Evolutionary conservation across 2,888 invertebrate genomes (phyloP).

Genomic region (Patella pellucida): DNA sequence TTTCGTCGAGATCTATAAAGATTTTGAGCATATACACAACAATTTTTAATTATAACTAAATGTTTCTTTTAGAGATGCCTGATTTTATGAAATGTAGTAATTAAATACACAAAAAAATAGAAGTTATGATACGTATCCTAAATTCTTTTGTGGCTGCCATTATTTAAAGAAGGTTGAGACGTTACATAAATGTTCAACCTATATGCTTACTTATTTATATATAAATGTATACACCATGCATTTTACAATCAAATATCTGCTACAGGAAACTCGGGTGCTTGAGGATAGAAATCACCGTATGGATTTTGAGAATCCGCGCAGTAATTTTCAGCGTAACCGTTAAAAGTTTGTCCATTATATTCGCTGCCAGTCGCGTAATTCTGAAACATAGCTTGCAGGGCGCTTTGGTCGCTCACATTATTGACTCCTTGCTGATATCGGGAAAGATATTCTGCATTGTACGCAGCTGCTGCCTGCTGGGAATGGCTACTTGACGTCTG

Average conservation of each 20-base stretch:
- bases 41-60: too few species aligned
- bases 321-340: constrained; percentile 22
- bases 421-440: constrained; percentile 47
- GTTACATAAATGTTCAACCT: too few species aligned
- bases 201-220: too few species aligned
- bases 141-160: too few species aligned
- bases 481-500: constrained; percentile 35
- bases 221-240: too few species aligned
- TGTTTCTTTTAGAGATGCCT: too few species aligned
- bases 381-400: not conserved
- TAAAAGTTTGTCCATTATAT: constrained; percentile 8
- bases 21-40: too few species aligned
- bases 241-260: not conserved
- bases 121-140: too few species aligned
- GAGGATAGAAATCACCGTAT: constrained; percentile 24
- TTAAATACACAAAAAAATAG: too few species aligned
- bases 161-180: too few species aligned
- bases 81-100: too few species aligned
- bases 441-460: constrained; percentile 50
- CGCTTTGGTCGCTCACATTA: constrained; percentile 35
- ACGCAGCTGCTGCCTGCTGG: constrained; percentile 34
- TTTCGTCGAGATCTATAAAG: too few species aligned
- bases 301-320: constrained; percentile 16
- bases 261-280: constrained; percentile 7
- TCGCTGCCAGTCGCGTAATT: not conserved